Base-by-base conservation (phyloP, 1,140 invertebrate species). In the Drosophila arizonae region DNA sequence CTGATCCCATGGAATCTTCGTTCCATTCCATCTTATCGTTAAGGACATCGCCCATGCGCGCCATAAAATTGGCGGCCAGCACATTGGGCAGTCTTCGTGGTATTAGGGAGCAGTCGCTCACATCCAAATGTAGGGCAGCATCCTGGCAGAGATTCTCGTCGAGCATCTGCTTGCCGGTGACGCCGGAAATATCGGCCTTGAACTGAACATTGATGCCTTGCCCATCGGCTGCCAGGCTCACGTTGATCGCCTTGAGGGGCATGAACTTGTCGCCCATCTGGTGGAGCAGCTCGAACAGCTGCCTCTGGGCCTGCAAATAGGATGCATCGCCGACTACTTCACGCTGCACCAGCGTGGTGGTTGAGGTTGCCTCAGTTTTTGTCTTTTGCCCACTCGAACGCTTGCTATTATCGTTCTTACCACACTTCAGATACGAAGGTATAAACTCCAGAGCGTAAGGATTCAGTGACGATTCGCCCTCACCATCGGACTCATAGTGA, bases 121-220 rank as follows among this genome's bases (percentile, higher is more conserved):
- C 33, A n/a, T 74, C 72, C 52, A 70, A 24, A 21, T 71, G 21
- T 0, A 74, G 13, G 6, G 66, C 55, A 0, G 67, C 39, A 48
- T 64, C 36, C 39, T 64, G 36, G 41, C 67, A 70, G 2, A 64
- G 21, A 1, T 1, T 51, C 17, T 63, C 60, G 33, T 74, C 60
- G 9, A 70, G 10, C 46, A 74, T 15, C 13, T 61, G 51, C 15
- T 73, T 73, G 10, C 6, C 10, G 13, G 55, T 13, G 1, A 26
- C n/a, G 0, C 33, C 56, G 21, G 21, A 24, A 24, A 30, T 51
- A 9, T 60, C 70, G 3, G 33, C 46, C 46, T 57, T 58, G 15
- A 74, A 74, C n/a, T 58, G 54, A 13, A 74, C 67, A 74, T 74
- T 74, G 24, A 74, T 54, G 13, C 72, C 58, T 3, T 64, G 67